Conservation (phyloP, 2,888 invertebrate genomes). For the Periphyllus acericola region DNA sequence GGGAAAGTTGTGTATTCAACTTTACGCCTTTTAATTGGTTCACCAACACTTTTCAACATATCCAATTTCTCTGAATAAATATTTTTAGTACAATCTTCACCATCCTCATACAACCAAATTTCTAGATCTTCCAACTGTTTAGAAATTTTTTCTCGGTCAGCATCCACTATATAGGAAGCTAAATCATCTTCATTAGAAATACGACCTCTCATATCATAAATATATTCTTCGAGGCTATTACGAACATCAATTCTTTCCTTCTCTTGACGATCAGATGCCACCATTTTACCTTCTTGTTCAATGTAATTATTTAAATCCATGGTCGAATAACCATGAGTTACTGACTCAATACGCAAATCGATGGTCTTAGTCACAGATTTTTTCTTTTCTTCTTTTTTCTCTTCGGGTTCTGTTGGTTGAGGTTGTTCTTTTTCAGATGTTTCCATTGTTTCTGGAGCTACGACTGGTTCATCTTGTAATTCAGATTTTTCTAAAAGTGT, state of each 20-base stretch:
- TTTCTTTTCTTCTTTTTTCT: constrained; percentile 74
- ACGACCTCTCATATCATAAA: constrained; percentile 94
- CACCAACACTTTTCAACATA: constrained; percentile 78
- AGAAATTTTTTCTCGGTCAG: constrained; percentile 70
- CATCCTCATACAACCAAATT: constrained; percentile 97
- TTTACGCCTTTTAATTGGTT: constrained; percentile 87
- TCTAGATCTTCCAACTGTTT: constrained; percentile 84
- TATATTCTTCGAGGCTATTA: constrained; percentile 97
- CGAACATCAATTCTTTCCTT: constrained; percentile 95
- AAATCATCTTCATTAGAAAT: constrained; percentile 80
- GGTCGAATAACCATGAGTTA: constrained; percentile 77
- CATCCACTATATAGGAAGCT: constrained; percentile 79
- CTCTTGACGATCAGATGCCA: constrained; percentile 88
- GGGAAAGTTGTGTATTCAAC: constrained; percentile 85
- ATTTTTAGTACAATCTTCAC: constrained; percentile 89
- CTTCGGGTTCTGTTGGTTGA: constrained; percentile 64
- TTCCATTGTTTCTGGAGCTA: constrained; percentile 64
- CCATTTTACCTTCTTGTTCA: constrained; percentile 87
- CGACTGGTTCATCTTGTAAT: constrained; percentile 64
- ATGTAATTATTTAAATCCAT: constrained; percentile 78
- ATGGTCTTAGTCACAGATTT: constrained; percentile 83
- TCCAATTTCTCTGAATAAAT: constrained; percentile 72
- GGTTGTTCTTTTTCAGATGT: constrained; percentile 48
- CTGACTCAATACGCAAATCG: constrained; percentile 85
- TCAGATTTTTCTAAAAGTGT: constrained; percentile 78